Evolutionary conservation across 2,113 vertebrate species (phyloP), one percentile per base, ranked within the genome.

Genomic region (Falcunculus frontatus): DNA sequence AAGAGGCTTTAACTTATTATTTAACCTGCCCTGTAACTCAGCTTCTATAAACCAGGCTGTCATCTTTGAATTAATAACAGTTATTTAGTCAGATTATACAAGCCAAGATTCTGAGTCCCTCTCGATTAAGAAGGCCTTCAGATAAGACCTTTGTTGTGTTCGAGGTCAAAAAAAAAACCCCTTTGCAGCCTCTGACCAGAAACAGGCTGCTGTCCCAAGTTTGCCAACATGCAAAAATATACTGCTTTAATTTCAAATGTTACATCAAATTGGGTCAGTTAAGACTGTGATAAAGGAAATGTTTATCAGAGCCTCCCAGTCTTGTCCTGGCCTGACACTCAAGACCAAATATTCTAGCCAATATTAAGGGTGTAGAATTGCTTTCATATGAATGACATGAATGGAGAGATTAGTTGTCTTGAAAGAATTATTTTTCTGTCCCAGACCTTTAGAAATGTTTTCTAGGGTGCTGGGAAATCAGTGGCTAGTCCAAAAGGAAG

Each of bases 331-430:
- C 18, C 37, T 35, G 32, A 84, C 46, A 75, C 72, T 84, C 82
- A 68, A 68, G 85, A 72, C 60, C 69, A 94, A 89, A 77, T 86
- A 87, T 84, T 90, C 76, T 79, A 82, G 69, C 64, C 88, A 94
- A 78, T 90, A 78, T 82, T 81, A 87, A 84, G 69, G 15, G 18
- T 82, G 57, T 59, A 90, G 93, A 81, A 88, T 78, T 90, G 29
- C 64, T 84, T 90, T 81, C 65, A 60, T 90, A 56, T 82, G 69
- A 94, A 82, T 95, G 80, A 69, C 41, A 93, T 90, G 90, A 81
- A 94, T 90, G 88, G 56, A 84, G 79, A 96, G 95, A 94, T 95
- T 93, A 90, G 90, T 90, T 96, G 78, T 89, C 93, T 90, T 0
- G 7, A 89, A 90, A 92, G 29, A 95, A 84, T 92, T 88, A 86